Evolutionary conservation across 2,113 vertebrate species (phyloP), one percentile per base, ranked within the genome.

Genomic region (Rallus limicola): DNA sequence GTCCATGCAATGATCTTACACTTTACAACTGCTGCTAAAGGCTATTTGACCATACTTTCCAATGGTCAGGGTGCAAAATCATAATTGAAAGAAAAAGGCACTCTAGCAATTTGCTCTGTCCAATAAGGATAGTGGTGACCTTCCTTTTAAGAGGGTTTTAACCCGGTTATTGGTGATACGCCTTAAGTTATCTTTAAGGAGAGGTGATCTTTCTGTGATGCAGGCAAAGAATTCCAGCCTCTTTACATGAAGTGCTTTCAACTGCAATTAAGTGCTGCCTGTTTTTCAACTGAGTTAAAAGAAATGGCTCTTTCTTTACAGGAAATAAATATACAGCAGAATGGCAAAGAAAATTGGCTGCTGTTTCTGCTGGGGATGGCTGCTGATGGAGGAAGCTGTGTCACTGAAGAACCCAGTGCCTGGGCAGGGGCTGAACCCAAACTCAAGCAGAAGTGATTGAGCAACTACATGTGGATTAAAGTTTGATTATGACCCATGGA

Each of bases 1-100:
- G 68, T 74, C 52, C 81, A 21, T 91, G 82, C 33, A 78, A 58
- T 84, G 82, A 88, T 93, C 88, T 76, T 91, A 26, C 19, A 19
- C 84, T 91, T 96, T 92, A 89, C 60, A 82, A 52, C 52, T 59
- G 28, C 86, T 91, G 86, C 76, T 87, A 76, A 91, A 80, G 77
- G 92, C 81, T 96, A 74, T 95, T 95, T 93, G 90, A 87, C 75
- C 89, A 77, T 31, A 20, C 48, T 86, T 90, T 70, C 33, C 80
- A 71, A 88, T 88, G 89, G 56, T 92, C 95, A 90, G 64, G 28
- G 42, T 56, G 79, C 48, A 88, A 81, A 76, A 87, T 84, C 42
- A 34, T 17, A 90, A 63, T 82, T 48, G 82, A 92, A 92, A 70
- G 82, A 36, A 83, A 92, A 90, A 82, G 34, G 34, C n/a, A 76